Percentiles rank a stretch among this genome's conserved stretches.
Evolutionary conservation across 2,797 vertebrate genomes (phyloP).

Genomic region (Semaprochilodus insignis): DNA sequence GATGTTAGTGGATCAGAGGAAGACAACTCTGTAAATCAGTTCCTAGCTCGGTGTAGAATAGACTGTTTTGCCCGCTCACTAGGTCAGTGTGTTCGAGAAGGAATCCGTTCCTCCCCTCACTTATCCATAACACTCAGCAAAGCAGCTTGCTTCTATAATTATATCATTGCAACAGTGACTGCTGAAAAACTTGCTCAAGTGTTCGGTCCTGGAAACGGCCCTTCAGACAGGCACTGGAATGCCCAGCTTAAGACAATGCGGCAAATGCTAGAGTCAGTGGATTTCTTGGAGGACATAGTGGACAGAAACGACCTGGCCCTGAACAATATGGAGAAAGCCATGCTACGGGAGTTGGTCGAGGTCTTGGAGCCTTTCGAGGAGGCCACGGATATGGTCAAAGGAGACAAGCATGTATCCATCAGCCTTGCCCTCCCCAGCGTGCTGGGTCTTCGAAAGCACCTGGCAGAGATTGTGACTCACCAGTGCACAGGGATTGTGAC

Average conservation of each 20-base stretch:
- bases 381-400: slow-evolving; percentile 84
- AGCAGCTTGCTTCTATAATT: slow-evolving; percentile 80
- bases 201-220: slow-evolving; percentile 67
- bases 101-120: slow-evolving; percentile 73
- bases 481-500: slow-evolving; percentile 75
- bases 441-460: slow-evolving; percentile 82
- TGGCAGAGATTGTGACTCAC: slow-evolving; percentile 78
- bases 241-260: slow-evolving; percentile 81
- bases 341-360: slow-evolving; percentile 79
- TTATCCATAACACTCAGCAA: slow-evolving; percentile 76
- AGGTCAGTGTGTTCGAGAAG: slow-evolving; percentile 78
- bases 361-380: slow-evolving; percentile 83
- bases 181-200: slow-evolving; percentile 81
- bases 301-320: slow-evolving; percentile 76
- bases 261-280: slow-evolving; percentile 79
- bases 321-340: slow-evolving; percentile 71
- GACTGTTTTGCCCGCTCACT: slow-evolving; percentile 81
- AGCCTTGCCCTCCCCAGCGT: slow-evolving; percentile 83
- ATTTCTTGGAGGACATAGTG: slow-evolving; percentile 82
- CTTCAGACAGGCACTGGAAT: slow-evolving; percentile 74
- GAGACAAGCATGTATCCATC: slow-evolving; percentile 79
- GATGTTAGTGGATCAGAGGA: slow-evolving; percentile 47
- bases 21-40: slow-evolving; percentile 76
- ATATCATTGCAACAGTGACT: slow-evolving; percentile 80
- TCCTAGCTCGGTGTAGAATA: slow-evolving; percentile 75